These are phyloP conservation scores for Luperina nickerlii DNA, from an alignment of 2,888 invertebrate species.

Conservation along the genomic window DNA sequence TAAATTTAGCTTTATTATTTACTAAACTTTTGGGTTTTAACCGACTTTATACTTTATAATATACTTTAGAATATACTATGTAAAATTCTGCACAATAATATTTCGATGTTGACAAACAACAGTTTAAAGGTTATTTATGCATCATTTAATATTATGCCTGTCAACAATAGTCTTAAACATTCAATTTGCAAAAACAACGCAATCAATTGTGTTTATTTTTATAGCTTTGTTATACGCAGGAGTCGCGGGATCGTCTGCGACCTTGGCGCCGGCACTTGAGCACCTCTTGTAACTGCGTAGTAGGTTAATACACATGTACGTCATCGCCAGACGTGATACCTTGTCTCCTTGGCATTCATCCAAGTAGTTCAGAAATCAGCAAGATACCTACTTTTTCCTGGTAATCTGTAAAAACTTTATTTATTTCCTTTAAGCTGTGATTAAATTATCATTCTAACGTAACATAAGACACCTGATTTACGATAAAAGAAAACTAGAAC, in stretches of 20 bases:
- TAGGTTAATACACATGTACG: conserved; percentile 11
- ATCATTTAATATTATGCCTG: background rate
- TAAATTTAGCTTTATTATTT: background rate
- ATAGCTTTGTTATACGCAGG: conserved; percentile 73
- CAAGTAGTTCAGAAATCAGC: conserved; percentile 9
- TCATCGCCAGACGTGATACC: conserved; percentile 14
- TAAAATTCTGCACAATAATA: background rate
- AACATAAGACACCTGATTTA: background rate
- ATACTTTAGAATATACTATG: too few relatives aligned
- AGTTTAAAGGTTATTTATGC: conserved; percentile 14
- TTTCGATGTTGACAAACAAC: conserved; percentile 15
- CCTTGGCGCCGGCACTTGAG: conserved; percentile 70
- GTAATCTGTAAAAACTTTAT: background rate
- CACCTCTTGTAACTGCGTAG: conserved; percentile 53
- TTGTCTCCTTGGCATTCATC: conserved; percentile 30
- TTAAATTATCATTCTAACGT: background rate
- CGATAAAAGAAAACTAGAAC: background rate
- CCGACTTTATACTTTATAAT: background rate
- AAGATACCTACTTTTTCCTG: background rate
- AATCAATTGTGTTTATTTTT: conserved; percentile 54
- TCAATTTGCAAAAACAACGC: conserved; percentile 29
- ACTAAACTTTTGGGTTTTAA: background rate
- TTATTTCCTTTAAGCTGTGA: background rate
- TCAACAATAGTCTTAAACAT: conserved; percentile 21
- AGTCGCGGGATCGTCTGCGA: conserved; percentile 68